Percentiles rank a stretch among this genome's conserved stretches.
Evolutionary conservation across 2,888 invertebrate genomes (phyloP).

Genomic region (Caprella mutica): DNA sequence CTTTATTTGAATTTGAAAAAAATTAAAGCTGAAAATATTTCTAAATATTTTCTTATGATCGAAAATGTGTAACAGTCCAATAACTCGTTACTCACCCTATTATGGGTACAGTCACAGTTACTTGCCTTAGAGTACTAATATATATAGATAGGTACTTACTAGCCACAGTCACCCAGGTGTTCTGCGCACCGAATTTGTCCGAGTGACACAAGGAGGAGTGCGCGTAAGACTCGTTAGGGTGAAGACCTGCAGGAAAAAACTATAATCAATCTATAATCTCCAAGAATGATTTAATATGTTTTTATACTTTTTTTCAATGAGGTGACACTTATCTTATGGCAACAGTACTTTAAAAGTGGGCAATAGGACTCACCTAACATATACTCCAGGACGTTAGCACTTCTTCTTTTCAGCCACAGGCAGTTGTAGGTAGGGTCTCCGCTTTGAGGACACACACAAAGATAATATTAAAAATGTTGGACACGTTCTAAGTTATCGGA

Average conservation of each 20-base stretch:
- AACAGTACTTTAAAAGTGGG: neutral
- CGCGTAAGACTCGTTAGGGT: slow-evolving; percentile 16
- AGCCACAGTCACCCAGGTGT: slow-evolving; percentile 24
- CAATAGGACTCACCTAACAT: slow-evolving; percentile 41
- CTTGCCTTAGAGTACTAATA: too few species aligned
- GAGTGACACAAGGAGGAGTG: slow-evolving; percentile 12
- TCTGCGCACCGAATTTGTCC: slow-evolving; percentile 22
- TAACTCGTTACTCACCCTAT: too few species aligned
- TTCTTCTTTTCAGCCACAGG: slow-evolving; percentile 49
- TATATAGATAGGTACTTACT: too few species aligned
- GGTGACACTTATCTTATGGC: neutral
- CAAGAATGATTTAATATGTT: neutral
- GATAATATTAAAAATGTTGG: neutral
- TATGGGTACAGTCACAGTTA: too few species aligned
- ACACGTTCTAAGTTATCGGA: neutral
- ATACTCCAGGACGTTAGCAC: slow-evolving; percentile 52
- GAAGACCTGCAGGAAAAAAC: slow-evolving; percentile 13
- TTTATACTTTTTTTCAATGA: neutral
- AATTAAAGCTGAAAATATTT: too few species aligned
- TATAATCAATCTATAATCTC: neutral
- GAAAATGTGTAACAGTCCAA: too few species aligned
- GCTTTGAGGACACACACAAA: slow-evolving; percentile 37
- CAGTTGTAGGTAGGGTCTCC: slow-evolving; percentile 53
- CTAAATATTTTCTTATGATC: too few species aligned
- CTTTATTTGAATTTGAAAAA: too few species aligned